phyloP scores from a whole-genome alignment of 2,113 vertebrate genomes.

The Pteronura brasiliensis region DNA sequence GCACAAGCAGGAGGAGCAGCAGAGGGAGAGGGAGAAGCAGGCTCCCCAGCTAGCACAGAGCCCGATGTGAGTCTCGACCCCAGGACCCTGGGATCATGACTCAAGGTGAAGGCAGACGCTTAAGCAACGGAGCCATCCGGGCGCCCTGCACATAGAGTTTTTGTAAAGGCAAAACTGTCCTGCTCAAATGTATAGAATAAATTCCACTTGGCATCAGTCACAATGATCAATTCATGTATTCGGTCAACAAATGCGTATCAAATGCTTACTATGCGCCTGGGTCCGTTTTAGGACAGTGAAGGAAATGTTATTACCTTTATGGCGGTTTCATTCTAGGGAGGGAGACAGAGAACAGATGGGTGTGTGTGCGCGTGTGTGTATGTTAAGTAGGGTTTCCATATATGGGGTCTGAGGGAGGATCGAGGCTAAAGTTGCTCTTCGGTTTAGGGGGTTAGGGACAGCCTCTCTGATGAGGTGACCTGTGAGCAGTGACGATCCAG shows the following conservation, averaged over 20 bases:
- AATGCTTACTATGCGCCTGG: not conserved
- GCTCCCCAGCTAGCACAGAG: no score
- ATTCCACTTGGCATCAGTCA: not conserved
- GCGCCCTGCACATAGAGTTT: not conserved
- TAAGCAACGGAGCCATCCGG: not conserved
- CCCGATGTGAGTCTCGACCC: no score
- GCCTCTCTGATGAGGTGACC: not conserved
- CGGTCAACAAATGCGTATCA: not conserved
- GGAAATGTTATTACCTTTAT: not conserved
- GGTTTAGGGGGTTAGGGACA: not conserved
- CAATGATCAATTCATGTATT: not conserved
- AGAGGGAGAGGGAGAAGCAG: no score
- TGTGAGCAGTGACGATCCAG: not conserved
- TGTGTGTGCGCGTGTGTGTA: not conserved
- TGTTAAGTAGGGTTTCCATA: not conserved
- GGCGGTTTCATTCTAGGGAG: not conserved
- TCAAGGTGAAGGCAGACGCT: not conserved
- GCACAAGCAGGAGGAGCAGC: no score
- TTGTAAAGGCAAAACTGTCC: not conserved
- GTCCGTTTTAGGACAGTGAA: not conserved
- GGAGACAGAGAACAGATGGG: not conserved
- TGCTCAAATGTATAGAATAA: not conserved
- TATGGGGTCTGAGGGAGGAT: not conserved
- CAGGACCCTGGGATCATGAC: not conserved
- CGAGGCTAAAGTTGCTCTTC: not conserved